A percentile compares a stretch with the other conserved stretches of the same genome.
Conservation (phyloP, 1,140 invertebrate genomes). For the Monochamus saltuarius region DNA sequence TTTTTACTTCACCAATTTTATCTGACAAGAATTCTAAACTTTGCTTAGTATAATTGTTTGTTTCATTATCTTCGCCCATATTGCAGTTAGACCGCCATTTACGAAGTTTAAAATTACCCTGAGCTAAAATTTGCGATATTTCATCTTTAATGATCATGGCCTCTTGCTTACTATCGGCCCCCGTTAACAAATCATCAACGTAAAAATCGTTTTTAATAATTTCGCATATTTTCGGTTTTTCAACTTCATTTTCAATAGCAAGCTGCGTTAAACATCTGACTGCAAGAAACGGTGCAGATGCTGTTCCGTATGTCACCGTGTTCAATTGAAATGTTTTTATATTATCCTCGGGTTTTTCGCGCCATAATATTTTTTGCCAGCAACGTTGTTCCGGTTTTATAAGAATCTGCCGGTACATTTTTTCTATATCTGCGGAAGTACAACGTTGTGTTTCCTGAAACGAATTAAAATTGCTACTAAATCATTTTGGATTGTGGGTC, state of each 20-base stretch:
- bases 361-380: constrained; percentile 40
- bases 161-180: constrained; percentile 30
- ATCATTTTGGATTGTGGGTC: constrained; percentile 49
- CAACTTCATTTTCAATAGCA: constrained; percentile 11
- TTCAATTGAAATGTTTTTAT: constrained; percentile 41
- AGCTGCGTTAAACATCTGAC: constrained; percentile 28
- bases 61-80: constrained; percentile 34
- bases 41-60: too few relatives aligned
- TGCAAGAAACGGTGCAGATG: constrained; percentile 28
- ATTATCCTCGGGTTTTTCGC: neutral
- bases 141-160: constrained; percentile 27
- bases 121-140: constrained; percentile 10
- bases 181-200: constrained; percentile 49
- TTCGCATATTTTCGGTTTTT: constrained; percentile 6
- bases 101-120: constrained; percentile 40
- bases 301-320: constrained; percentile 32
- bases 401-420: constrained; percentile 48
- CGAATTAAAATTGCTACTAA: constrained; percentile 42
- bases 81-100: constrained; percentile 53
- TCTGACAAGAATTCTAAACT: too few relatives aligned
- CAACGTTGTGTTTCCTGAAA: constrained; percentile 41
- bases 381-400: constrained; percentile 30
- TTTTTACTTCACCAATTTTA: constrained; percentile 4
- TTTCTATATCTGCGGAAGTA: constrained; percentile 42
- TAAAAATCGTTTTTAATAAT: constrained; percentile 43